Conservation (phyloP, 2,113 vertebrate genomes). For the Piaya cayana region DNA sequence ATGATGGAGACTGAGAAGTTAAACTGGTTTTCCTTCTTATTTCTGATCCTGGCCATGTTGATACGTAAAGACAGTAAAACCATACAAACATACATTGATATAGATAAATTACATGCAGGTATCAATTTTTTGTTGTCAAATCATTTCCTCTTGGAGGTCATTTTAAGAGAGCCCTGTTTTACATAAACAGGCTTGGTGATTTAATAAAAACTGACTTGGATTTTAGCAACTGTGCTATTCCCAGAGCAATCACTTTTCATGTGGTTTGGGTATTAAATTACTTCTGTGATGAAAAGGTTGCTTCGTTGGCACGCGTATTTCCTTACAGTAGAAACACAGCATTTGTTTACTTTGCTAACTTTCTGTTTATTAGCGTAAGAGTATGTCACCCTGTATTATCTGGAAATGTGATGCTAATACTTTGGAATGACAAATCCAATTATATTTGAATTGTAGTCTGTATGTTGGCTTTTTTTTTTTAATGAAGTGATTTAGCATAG, state of each 20-base stretch:
- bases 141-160: conserved; percentile 69
- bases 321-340: conserved; percentile 74
- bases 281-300: conserved; percentile 76
- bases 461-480: background rate
- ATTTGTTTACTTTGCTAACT: conserved; percentile 69
- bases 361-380: conserved; percentile 55
- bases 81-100: background rate
- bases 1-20: background rate
- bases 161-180: conserved; percentile 64
- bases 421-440: conserved; percentile 70
- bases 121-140: conserved; percentile 57
- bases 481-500: background rate
- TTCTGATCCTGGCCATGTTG: background rate
- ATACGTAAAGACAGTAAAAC: background rate
- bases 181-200: conserved; percentile 67
- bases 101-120: conserved; percentile 18
- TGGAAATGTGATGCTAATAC: conserved; percentile 55
- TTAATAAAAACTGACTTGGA: conserved; percentile 76
- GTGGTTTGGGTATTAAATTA: conserved; percentile 74
- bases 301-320: conserved; percentile 64
- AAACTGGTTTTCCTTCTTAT: background rate
- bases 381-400: conserved; percentile 61
- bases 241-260: conserved; percentile 80
- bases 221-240: conserved; percentile 79
- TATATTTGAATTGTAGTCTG: background rate